Evolutionary conservation across 2,888 invertebrate species (phyloP).

Genomic region (Gryllus longicercus): DNA sequence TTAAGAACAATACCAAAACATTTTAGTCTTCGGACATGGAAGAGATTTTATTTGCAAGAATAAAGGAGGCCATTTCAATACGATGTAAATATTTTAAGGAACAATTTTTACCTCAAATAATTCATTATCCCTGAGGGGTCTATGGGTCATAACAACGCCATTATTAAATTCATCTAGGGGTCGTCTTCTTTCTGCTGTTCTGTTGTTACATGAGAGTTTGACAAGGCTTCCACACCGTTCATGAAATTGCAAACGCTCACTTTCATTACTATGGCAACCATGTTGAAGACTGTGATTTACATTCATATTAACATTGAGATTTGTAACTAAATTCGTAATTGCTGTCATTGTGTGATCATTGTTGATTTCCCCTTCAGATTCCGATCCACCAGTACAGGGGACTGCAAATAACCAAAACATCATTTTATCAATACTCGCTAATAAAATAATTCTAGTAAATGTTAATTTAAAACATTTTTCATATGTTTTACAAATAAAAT

Average conservation of each 20-base stretch:
- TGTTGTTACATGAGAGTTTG: slow-evolving; percentile 73
- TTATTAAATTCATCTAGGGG: slow-evolving; percentile 94
- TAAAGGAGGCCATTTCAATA: too few relatives aligned
- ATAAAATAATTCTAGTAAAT: too few relatives aligned
- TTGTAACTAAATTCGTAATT: slow-evolving; percentile 47
- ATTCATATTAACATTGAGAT: slow-evolving; percentile 48
- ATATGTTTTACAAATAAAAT: too few relatives aligned
- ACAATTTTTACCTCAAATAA: slow-evolving; percentile 67
- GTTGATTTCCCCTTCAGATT: slow-evolving; percentile 43
- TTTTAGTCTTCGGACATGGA: too few relatives aligned
- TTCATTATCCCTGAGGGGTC: slow-evolving; percentile 82
- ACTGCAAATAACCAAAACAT: not conserved
- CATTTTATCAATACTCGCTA: not conserved
- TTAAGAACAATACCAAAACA: too few relatives aligned
- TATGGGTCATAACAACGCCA: slow-evolving; percentile 91
- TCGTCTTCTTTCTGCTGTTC: slow-evolving; percentile 81
- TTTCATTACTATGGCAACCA: slow-evolving; percentile 23
- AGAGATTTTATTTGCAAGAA: not conserved
- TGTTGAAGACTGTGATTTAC: slow-evolving; percentile 38
- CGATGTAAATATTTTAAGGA: slow-evolving; percentile 18
- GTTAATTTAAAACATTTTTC: too few relatives aligned
- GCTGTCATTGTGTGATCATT: slow-evolving; percentile 45
- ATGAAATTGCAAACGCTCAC: slow-evolving; percentile 70
- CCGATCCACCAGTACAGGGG: slow-evolving; percentile 28
- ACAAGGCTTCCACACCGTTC: slow-evolving; percentile 84